Conservation (phyloP, 2,797 vertebrate species). For the Sebastiscus albofasciatus region DNA sequence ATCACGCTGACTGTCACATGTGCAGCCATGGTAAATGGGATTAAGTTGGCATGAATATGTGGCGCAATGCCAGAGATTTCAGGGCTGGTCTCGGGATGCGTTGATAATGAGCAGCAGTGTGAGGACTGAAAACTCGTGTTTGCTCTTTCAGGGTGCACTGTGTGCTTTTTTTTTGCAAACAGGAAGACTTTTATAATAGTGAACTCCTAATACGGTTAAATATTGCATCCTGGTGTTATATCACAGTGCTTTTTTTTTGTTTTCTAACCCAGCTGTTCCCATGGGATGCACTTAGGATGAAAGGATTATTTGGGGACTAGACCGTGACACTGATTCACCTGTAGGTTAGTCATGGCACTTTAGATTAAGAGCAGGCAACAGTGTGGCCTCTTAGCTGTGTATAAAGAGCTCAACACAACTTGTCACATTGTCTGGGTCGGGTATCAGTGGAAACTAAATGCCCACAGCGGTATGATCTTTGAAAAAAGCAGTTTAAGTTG, state of each 20-base stretch:
- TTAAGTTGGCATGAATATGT: conserved; percentile 66
- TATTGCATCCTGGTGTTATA: conserved; percentile 5
- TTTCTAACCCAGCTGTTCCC: conserved; percentile 65
- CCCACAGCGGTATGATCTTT: conserved; percentile 37
- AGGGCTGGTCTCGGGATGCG: conserved; percentile 36
- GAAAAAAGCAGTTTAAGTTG: conserved; percentile 64
- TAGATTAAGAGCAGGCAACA: conserved; percentile 39
- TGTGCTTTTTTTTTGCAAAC: neutral
- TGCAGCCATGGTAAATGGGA: conserved; percentile 64
- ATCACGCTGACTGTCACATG: conserved; percentile 75
- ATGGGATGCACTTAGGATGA: conserved; percentile 68
- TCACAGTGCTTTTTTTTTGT: conserved; percentile 37
- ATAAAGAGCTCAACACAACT: conserved; percentile 40
- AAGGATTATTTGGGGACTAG: conserved; percentile 60
- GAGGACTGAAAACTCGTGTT: conserved; percentile 34
- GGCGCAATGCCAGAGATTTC: conserved; percentile 47
- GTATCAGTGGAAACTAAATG: conserved; percentile 49
- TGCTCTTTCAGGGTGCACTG: neutral
- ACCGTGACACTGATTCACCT: conserved; percentile 64
- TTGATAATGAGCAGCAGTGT: conserved; percentile 47
- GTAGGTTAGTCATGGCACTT: conserved; percentile 58
- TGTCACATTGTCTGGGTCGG: conserved; percentile 31
- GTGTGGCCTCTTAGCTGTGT: conserved; percentile 20
- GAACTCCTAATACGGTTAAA: conserved; percentile 29
- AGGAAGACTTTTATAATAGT: neutral